Conservation (phyloP, 92 coral and sea anemone species). For the Montipora capitata region DNA sequence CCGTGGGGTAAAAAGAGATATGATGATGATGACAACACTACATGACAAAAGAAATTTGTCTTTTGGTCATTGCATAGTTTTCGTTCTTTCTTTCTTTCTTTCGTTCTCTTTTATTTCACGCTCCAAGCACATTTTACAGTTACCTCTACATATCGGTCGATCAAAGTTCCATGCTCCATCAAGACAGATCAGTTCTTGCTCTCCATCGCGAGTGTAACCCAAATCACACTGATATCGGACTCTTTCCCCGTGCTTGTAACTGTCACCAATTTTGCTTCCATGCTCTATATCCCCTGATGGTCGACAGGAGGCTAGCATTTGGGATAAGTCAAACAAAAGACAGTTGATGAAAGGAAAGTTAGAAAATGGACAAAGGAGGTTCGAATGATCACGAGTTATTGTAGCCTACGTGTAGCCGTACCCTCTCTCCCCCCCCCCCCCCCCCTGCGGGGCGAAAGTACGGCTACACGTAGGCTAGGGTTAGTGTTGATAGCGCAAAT, state of each 20-base stretch:
- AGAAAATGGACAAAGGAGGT: neutral
- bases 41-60: too few species aligned
- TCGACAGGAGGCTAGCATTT: constrained; percentile 9
- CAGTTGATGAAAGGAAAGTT: neutral
- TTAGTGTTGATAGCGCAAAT: too few species aligned
- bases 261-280: neutral
- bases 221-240: constrained; percentile 50
- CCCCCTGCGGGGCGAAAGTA: too few species aligned
- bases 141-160: constrained; percentile 69
- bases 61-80: neutral
- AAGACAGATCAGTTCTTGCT: constrained; percentile 38
- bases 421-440: too few species aligned
- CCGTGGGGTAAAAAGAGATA: too few species aligned
- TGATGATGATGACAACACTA: too few species aligned
- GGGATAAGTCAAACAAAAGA: neutral
- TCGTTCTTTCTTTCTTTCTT: neutral
- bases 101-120: too few species aligned
- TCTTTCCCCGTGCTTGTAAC: constrained; percentile 29
- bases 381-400: too few species aligned
- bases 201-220: constrained; percentile 58
- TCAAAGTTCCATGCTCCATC: constrained; percentile 74
- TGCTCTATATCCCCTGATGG: neutral
- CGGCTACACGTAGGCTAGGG: too few species aligned
- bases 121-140: neutral
- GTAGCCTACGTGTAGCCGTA: too few species aligned